Percentiles rank a stretch among this genome's conserved stretches.
phyloP scores from a whole-genome alignment of 2,113 vertebrate genomes.

The Loxodonta africana region DNA sequence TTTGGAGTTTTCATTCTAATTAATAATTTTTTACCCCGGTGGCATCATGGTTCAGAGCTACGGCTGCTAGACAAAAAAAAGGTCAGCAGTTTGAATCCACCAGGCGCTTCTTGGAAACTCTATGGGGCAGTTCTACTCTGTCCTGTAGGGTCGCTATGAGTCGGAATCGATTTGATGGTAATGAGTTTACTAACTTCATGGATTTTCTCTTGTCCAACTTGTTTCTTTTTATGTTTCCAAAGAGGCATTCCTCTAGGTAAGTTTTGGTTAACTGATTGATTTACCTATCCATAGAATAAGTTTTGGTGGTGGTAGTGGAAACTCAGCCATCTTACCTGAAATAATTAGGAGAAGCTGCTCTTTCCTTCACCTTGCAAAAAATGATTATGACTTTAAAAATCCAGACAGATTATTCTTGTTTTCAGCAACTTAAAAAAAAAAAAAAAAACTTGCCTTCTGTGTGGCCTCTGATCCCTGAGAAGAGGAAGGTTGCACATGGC shows the following conservation, averaged over 20 bases:
- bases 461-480: constrained; percentile 55
- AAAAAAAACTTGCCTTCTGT: constrained; percentile 48
- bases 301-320: background rate
- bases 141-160: too few relatives aligned
- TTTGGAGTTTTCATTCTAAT: background rate
- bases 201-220: background rate
- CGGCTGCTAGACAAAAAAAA: too few relatives aligned
- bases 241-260: background rate
- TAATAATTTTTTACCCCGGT: background rate
- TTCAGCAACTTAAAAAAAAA: constrained; percentile 48
- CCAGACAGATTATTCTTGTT: background rate
- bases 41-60: too few relatives aligned
- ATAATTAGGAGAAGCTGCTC: background rate
- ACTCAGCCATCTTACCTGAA: background rate
- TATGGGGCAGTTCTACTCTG: too few relatives aligned
- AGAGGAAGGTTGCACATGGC: background rate
- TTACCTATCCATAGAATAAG: background rate
- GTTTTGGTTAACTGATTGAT: background rate
- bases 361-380: background rate
- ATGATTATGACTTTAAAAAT: background rate
- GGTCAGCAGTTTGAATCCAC: too few relatives aligned
- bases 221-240: background rate
- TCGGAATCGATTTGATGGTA: too few relatives aligned
- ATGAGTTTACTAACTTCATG: background rate
- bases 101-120: too few relatives aligned